Percentiles rank a stretch among this genome's conserved stretches.
phyloP scores from a whole-genome alignment of 30 jellyfish, hydroid and myxozoan genomes.

The Aurelia aurita complex sp. Pacific region DNA sequence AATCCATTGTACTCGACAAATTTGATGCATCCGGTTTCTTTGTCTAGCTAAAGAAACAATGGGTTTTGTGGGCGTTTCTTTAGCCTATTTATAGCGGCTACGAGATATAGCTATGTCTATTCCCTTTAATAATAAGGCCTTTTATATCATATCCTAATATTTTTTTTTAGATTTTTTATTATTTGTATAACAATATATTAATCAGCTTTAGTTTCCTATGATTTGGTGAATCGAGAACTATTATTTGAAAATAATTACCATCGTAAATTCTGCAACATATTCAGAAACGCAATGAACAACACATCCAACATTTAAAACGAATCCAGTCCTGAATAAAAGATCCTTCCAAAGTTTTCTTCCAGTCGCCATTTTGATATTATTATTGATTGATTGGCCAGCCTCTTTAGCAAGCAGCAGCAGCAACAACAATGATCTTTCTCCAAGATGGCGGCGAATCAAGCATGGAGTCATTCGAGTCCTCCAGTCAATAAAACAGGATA shows the following conservation, averaged over 20 bases:
- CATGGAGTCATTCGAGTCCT: slow-evolving; percentile 2
- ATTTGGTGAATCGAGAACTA: neutral
- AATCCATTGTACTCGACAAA: too few species aligned
- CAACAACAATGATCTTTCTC: neutral
- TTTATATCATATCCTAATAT: too few species aligned
- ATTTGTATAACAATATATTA: too few species aligned
- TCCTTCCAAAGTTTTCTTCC: slow-evolving; percentile 25
- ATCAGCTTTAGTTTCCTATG: neutral
- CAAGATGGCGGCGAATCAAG: slow-evolving; percentile 53
- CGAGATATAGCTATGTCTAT: too few species aligned
- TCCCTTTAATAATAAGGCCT: too few species aligned
- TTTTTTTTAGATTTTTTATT: too few species aligned
- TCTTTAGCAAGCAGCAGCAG: neutral
- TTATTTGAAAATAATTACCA: slow-evolving; percentile 32
- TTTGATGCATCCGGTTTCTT: too few species aligned
- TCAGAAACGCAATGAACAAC: slow-evolving; percentile 81
- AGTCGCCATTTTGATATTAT: slow-evolving; percentile 5
- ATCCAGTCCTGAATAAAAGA: slow-evolving; percentile 13
- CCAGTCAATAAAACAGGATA: slow-evolving; percentile 24
- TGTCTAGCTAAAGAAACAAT: too few species aligned
- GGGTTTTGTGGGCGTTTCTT: too few species aligned
- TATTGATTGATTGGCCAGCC: neutral
- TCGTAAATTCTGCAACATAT: slow-evolving; percentile 87
- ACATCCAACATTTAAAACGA: slow-evolving; percentile 75
- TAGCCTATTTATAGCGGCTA: too few species aligned